Evolutionary conservation across 2,113 vertebrate species (phyloP).

Genomic region (Puma concolor): DNA sequence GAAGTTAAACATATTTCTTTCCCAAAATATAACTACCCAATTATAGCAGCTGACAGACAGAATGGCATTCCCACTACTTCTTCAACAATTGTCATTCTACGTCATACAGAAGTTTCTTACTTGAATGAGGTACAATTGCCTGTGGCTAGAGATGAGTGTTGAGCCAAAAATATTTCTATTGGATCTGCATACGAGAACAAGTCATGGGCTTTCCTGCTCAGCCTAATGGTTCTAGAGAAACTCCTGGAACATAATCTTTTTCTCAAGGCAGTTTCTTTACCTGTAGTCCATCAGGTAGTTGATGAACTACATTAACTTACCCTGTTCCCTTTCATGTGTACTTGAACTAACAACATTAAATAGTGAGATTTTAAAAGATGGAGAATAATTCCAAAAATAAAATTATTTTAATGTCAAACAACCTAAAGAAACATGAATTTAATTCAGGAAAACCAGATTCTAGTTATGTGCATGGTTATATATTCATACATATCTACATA

Average conservation of each 20-base stretch:
- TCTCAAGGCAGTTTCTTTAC: not conserved
- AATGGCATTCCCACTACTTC: conserved; percentile 74
- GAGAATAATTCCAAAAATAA: not conserved
- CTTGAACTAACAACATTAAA: not conserved
- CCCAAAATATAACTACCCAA: conserved; percentile 70
- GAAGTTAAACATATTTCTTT: conserved; percentile 67
- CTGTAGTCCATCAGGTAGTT: not conserved
- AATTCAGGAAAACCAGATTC: not conserved
- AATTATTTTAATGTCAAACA: not conserved
- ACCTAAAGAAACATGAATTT: not conserved
- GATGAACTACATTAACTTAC: not conserved
- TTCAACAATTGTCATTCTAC: conserved; percentile 67
- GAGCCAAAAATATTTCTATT: conserved; percentile 55
- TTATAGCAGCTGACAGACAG: conserved; percentile 70
- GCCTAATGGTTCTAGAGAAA: not conserved
- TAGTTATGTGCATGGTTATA: not conserved
- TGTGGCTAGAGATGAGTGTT: conserved; percentile 32
- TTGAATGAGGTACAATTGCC: conserved; percentile 69
- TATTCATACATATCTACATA: not conserved
- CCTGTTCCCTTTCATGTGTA: not conserved
- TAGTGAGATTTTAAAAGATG: not conserved
- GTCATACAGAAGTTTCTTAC: conserved; percentile 72
- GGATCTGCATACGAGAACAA: not conserved
- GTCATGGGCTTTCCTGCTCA: conserved; percentile 14
- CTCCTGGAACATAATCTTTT: not conserved